These are phyloP conservation scores for Pachyrhynchus sulphureomaculatus DNA, from an alignment of 1,140 invertebrate genomes.

Conservation along the genomic window DNA sequence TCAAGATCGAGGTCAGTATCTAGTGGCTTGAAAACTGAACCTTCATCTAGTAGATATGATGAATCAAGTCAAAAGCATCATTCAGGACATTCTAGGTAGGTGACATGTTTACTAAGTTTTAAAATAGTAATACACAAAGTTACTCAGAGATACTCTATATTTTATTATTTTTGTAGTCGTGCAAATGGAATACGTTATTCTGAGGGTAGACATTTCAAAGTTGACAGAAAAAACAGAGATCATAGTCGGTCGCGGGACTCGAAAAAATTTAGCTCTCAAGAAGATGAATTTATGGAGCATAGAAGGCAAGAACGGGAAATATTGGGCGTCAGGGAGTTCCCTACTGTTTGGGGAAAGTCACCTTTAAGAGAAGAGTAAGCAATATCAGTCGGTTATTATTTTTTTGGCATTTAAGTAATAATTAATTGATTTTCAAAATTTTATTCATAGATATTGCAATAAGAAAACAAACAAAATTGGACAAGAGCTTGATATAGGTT, in stretches of 20 bases:
- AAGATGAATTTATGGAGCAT: slow-evolving; percentile 63
- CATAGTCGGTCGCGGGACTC: slow-evolving; percentile 11
- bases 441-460: background rate
- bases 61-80: background rate
- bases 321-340: slow-evolving; percentile 68
- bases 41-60: background rate
- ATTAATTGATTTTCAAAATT: slow-evolving; percentile 5
- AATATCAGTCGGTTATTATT: slow-evolving; percentile 10
- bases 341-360: slow-evolving; percentile 71
- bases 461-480: too few relatives aligned
- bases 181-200: slow-evolving; percentile 2
- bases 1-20: background rate
- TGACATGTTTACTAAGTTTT: background rate
- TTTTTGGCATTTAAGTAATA: slow-evolving; percentile 11
- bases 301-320: slow-evolving; percentile 69
- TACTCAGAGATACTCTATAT: background rate
- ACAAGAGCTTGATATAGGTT: too few relatives aligned
- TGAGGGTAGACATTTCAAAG: slow-evolving; percentile 10
- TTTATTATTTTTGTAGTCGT: background rate
- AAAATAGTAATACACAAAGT: background rate
- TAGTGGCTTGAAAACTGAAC: background rate
- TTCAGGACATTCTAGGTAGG: too few relatives aligned
- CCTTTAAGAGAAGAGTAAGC: slow-evolving; percentile 65
- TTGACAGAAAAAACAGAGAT: slow-evolving; percentile 21
- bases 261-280: slow-evolving; percentile 34